Conservation (phyloP, 2,797 vertebrate genomes). For the Platyrinchus mystaceus region DNA sequence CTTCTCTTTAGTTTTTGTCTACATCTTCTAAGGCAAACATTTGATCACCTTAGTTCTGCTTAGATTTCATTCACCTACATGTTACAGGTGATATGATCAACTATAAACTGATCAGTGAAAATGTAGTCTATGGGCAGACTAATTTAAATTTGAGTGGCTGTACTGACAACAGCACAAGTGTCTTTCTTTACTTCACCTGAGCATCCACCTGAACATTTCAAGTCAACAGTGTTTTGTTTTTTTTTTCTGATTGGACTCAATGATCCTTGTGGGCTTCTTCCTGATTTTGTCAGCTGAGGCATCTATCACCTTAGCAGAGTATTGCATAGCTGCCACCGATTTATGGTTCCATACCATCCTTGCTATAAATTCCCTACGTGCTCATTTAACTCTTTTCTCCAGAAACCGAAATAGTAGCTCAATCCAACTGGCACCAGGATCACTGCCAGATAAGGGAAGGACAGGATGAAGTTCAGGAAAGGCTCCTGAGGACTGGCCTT, state of each 20-base stretch:
- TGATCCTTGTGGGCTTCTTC: too few species aligned
- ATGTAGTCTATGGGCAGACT: background rate
- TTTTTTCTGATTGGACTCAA: too few species aligned
- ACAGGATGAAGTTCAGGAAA: background rate
- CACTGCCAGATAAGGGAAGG: background rate
- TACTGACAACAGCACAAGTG: background rate
- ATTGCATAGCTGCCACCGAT: background rate
- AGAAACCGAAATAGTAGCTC: background rate
- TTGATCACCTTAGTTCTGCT: background rate
- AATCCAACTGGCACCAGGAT: fast-evolving
- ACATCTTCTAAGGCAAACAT: background rate
- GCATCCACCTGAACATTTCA: background rate
- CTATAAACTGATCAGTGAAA: background rate
- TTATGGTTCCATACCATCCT: background rate
- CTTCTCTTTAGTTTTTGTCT: fast-evolving
- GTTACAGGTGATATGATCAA: background rate
- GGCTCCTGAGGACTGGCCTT: background rate
- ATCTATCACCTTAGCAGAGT: background rate
- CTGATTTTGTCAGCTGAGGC: background rate
- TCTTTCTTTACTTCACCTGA: background rate
- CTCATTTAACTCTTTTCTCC: background rate
- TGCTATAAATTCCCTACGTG: fast-evolving
- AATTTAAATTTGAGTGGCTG: background rate
- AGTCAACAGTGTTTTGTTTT: background rate
- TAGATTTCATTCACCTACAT: background rate